Base-by-base conservation (phyloP, 2,113 vertebrate species). In the Tragelaphus buxtoni region DNA sequence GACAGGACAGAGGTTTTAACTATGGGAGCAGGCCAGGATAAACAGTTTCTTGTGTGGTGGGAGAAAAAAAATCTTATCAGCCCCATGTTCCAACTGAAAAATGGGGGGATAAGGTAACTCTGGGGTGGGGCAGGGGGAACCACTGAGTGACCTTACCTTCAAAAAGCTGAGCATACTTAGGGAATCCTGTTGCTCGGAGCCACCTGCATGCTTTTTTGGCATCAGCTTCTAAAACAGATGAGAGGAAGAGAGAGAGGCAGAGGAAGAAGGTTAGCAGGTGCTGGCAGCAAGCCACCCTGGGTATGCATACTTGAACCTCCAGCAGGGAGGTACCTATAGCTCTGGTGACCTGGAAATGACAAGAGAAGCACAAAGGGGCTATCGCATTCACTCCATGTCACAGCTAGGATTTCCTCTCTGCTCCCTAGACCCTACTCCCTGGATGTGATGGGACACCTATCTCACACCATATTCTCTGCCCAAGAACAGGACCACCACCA, bases 151-250 rank as follows among this genome's bases (percentile, higher is more conserved):
- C 47, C 96, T 39, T 99, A 99, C 99, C 99, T 99, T 99, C 99
- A 98, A 99, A 99, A 42, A 99, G 98, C 95, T 99, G 99, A 89
- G 98, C 99, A 91, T 99, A 99, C 97, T 99, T 99, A 94, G 99
- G 99, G 76, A 99, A 99, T 85, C 99, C 99, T 35, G 99, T 99
- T 0, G 99, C 99, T 97, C 96, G 98, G 97, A 99, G 99, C 99
- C 99, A 99, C 97, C 99, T 98, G 39, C 99, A 99, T 94, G 99
- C 99, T 98, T 99, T 99, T 97, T 98, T 99, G 95, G 99, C 99
- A 99, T 99, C 99, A 88, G 99, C 99, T 98, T 99, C 99, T 99
- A 98, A 98, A 99, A 98, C 6, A 83, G 98, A 99, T 98, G 10
- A 80, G 28, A 26, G 16, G 7, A 98, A 58, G 79, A 89, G 77